A percentile compares a stretch with the other conserved stretches of the same genome.
Evolutionary conservation across 2,113 vertebrate genomes (phyloP).

Genomic region (Saccopteryx bilineata): DNA sequence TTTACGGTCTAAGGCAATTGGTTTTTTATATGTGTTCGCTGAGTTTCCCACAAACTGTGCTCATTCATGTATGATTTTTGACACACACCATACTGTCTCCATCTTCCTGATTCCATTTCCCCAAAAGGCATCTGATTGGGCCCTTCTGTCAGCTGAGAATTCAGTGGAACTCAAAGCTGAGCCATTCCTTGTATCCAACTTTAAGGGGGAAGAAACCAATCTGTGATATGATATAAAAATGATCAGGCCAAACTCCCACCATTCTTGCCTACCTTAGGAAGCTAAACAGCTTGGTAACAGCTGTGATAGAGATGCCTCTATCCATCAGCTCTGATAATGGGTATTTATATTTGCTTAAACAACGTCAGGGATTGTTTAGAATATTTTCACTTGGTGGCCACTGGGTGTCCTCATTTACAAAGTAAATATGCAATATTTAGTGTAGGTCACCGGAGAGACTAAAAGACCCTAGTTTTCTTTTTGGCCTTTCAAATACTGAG

Average conservation of each 20-base stretch:
- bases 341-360: slow-evolving; percentile 53
- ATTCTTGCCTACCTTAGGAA: not conserved
- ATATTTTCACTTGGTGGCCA: slow-evolving; percentile 80
- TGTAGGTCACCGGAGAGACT: slow-evolving; percentile 66
- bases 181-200: not conserved
- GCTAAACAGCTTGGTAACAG: not conserved
- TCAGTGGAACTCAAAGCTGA: slow-evolving; percentile 50
- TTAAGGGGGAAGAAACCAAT: not conserved
- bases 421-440: slow-evolving; percentile 78
- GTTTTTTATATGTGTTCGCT: slow-evolving; percentile 1
- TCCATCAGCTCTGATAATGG: slow-evolving; percentile 1
- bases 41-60: not conserved
- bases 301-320: not conserved
- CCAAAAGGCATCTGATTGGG: not conserved
- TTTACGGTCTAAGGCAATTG: slow-evolving; percentile 26
- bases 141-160: not conserved
- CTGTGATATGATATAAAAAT: not conserved
- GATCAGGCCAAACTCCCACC: not conserved
- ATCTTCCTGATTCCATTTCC: slow-evolving; percentile 8
- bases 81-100: not conserved
- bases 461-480: slow-evolving; percentile 79
- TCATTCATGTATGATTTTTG: not conserved
- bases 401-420: slow-evolving; percentile 90
- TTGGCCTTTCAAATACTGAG: slow-evolving; percentile 70
- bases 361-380: slow-evolving; percentile 39